These are phyloP conservation scores for Oryctes rhinoceros DNA, from an alignment of 1,140 invertebrate species.

Conservation along the genomic window DNA sequence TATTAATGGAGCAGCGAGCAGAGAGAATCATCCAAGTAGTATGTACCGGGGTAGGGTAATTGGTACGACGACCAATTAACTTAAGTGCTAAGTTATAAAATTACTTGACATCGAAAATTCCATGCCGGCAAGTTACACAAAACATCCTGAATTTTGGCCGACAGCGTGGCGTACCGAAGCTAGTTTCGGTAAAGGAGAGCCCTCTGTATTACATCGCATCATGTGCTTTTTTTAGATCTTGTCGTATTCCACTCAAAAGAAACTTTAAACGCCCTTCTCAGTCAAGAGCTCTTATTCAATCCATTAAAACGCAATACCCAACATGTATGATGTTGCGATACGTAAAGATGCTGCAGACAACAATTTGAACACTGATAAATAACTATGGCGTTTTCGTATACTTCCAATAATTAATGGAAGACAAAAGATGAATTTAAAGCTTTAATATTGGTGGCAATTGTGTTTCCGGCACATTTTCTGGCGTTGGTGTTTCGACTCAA, in stretches of 20 bases:
- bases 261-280: background rate
- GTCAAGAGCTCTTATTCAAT: background rate
- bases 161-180: background rate
- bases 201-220: background rate
- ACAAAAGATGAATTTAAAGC: no score
- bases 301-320: no score
- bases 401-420: no score
- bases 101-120: constrained; percentile 36
- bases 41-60: constrained; percentile 16
- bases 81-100: constrained; percentile 38
- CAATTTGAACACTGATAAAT: no score
- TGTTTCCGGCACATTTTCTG: no score
- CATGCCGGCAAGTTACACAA: constrained; percentile 28
- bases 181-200: background rate
- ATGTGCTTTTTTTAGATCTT: background rate
- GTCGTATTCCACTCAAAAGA: background rate
- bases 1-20: constrained; percentile 29
- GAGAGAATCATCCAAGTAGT: constrained; percentile 16
- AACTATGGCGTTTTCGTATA: no score
- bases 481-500: no score
- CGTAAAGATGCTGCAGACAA: no score
- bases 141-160: constrained; percentile 24
- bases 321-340: no score
- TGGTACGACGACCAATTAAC: constrained; percentile 22
- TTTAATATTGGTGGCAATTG: no score